Percentiles rank a stretch among this genome's conserved stretches.
Evolutionary conservation across 2,113 vertebrate species (phyloP).

Genomic region (Odobenus rosmarus): DNA sequence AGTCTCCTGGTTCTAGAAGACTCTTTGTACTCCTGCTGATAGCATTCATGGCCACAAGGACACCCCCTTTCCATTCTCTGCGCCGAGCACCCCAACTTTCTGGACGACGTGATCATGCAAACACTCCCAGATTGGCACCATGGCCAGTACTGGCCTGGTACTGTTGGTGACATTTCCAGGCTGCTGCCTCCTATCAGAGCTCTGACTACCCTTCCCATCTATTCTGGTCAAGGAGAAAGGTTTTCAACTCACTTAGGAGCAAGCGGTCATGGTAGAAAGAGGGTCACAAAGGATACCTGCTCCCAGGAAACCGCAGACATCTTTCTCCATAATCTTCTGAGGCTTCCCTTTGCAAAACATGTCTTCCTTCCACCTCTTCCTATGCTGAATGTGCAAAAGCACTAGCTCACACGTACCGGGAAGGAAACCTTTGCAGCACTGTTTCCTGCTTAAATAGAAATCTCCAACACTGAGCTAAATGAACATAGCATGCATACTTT

Average conservation of each 20-base stretch:
- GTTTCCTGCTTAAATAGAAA: not conserved
- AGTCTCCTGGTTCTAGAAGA: not conserved
- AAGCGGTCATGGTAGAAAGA: not conserved
- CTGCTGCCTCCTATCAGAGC: not conserved
- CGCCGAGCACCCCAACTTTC: fast-evolving
- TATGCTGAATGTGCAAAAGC: not conserved
- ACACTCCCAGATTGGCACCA: fast-evolving
- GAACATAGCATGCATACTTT: not conserved
- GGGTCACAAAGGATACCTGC: not conserved
- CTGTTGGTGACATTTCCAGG: too few relatives aligned
- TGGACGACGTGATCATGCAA: not conserved
- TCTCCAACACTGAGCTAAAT: not conserved
- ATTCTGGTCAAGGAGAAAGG: not conserved
- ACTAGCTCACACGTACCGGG: too few relatives aligned
- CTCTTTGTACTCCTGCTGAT: not conserved
- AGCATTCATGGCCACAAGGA: fast-evolving
- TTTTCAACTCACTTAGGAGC: not conserved
- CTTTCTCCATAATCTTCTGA: not conserved
- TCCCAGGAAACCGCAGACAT: not conserved
- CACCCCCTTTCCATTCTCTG: not conserved
- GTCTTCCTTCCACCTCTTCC: not conserved
- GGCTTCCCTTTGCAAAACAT: not conserved
- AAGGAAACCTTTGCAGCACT: not conserved
- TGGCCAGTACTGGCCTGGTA: not conserved
- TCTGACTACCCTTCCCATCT: not conserved